Evolutionary conservation across 2,797 vertebrate genomes (phyloP), one percentile per base, ranked within the genome.

Genomic region (Catharus ustulatus): DNA sequence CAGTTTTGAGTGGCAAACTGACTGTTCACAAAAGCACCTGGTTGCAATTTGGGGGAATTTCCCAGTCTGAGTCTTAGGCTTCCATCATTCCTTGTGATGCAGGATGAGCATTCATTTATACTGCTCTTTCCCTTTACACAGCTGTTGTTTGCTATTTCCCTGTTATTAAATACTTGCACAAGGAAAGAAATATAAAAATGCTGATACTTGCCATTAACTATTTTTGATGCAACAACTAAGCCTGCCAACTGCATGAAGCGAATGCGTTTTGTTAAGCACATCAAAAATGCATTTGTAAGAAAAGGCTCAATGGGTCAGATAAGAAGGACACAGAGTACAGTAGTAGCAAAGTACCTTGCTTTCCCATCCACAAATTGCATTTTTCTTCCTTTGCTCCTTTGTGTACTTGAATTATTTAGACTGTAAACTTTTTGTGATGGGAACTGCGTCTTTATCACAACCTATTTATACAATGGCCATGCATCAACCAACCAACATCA

Each of bases 81-180:
- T 80, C 9, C 57, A 64, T 84, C 68, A 0, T 82, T 96, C 77
- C 91, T 67, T 74, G 74, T 87, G 91, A 88, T 96, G 93, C 91
- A 94, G 89, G 91, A 87, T 69, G 83, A 96, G 95, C 93, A 77
- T 93, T 96, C 93, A 95, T 94, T 96, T 96, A 82, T 83, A 93
- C 91, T 94, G 89, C 87, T 96, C 91, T 96, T 95, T 93, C 87
- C 95, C 94, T 96, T 96, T 96, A 96, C 95, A 80, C 96, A 96
- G 96, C 96, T 97, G 96, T 96, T 97, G 95, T 97, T 97, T 96
- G 95, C 96, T 90, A 90, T 94, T 94, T 96, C 95, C 95, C 95
- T 57, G 87, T 96, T 97, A 97, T 96, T 96, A 97, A 96, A 96
- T 94, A 96, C 95, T 96, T 90, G 91, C 95, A 97, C 93, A 93